Percentiles rank a stretch among this genome's conserved stretches.
Conservation (phyloP, 2,113 vertebrate species). For the Solenodon paradoxus region DNA sequence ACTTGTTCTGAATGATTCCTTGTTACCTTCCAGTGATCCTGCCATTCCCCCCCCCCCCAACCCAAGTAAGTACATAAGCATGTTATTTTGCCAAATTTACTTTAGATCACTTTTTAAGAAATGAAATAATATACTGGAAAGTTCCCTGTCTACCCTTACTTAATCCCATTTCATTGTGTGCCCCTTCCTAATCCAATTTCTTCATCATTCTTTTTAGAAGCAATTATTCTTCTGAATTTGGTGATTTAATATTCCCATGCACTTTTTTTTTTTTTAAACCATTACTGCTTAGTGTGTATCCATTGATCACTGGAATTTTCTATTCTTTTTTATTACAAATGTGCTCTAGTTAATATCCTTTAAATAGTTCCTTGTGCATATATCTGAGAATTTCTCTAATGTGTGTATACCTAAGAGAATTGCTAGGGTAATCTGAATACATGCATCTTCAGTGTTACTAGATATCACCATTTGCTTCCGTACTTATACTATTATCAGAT, state of each 20-base stretch:
- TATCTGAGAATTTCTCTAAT: not conserved
- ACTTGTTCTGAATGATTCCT: not conserved
- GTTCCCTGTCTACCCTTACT: not conserved
- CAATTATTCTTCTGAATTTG: not conserved
- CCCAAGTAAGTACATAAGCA: not conserved
- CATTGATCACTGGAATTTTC: not conserved
- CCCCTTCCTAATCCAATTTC: not conserved
- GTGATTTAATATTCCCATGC: not conserved
- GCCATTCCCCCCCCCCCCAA: too few relatives aligned
- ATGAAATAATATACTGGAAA: not conserved
- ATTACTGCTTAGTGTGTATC: not conserved
- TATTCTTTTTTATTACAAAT: not conserved
- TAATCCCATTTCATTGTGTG: not conserved
- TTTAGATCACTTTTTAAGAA: conserved; percentile 13
- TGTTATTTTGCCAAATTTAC: conserved; percentile 25
- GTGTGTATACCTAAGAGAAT: not conserved
- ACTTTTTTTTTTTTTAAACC: not conserved
- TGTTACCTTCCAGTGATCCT: not conserved
- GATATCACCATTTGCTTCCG: not conserved
- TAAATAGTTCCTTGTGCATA: not conserved
- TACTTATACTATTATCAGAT: too few relatives aligned
- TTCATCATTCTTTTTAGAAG: not conserved
- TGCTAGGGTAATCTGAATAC: not conserved
- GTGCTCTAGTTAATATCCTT: conserved; percentile 8
- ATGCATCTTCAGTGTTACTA: not conserved